Evolutionary conservation across 2,797 vertebrate genomes (phyloP).

Genomic region (Hirundo rustica): DNA sequence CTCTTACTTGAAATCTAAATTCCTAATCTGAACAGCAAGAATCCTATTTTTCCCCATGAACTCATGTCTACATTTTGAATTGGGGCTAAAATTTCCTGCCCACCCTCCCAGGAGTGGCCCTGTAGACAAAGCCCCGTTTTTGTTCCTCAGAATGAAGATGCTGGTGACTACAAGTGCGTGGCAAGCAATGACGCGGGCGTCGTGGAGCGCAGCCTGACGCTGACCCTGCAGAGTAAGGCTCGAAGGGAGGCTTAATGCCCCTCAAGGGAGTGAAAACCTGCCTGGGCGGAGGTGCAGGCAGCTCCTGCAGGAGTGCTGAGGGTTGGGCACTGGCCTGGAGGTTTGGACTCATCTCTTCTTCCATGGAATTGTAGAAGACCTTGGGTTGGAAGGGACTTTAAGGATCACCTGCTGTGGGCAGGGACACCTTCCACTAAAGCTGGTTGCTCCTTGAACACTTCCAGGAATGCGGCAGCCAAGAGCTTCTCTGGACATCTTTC

Average conservation of each 20-base stretch:
- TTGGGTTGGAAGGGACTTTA: neutral
- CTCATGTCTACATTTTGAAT: neutral
- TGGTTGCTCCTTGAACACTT: neutral
- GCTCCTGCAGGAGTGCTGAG: neutral
- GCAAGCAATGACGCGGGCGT: conserved; percentile 92
- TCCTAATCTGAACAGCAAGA: neutral
- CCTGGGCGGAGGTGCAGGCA: neutral
- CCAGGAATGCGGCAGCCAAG: neutral
- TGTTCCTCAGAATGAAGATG: conserved; percentile 87
- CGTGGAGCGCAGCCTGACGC: conserved; percentile 86
- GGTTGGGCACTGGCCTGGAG: neutral
- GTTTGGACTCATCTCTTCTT: neutral
- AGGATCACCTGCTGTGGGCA: neutral
- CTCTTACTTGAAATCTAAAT: neutral
- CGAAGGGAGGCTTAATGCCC: neutral
- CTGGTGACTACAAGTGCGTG: conserved; percentile 91
- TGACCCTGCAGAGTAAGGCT: conserved; percentile 90
- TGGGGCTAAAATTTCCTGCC: neutral
- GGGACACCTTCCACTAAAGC: neutral
- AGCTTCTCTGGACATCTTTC: neutral
- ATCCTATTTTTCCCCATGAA: neutral
- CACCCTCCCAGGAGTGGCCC: neutral
- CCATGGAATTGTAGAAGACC: neutral
- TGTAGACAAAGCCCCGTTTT: neutral
- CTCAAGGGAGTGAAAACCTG: neutral